Evolutionary conservation across 2,888 invertebrate species (phyloP).

Genomic region (Trissolcus japonicus): DNA sequence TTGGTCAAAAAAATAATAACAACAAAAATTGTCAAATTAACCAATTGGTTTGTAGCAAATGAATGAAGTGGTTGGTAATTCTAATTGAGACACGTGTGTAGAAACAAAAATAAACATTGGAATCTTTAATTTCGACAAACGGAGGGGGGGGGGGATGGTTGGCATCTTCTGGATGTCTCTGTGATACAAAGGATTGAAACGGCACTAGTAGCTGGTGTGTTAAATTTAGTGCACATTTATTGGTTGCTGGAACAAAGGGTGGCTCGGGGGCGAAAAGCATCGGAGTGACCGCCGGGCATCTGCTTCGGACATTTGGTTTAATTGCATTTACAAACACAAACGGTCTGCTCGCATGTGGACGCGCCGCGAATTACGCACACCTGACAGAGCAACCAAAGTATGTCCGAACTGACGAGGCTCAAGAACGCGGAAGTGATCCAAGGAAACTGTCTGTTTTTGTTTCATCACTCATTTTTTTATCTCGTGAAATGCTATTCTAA

Average conservation of each 20-base stretch:
- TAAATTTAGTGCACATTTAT: slow-evolving; percentile 69
- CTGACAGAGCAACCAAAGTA: slow-evolving; percentile 18
- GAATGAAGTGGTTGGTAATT: too few relatives aligned
- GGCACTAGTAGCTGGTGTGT: slow-evolving; percentile 41
- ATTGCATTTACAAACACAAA: slow-evolving; percentile 71
- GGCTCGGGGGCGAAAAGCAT: slow-evolving; percentile 64
- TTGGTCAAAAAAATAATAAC: too few relatives aligned
- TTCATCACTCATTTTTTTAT: background rate
- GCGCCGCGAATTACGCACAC: slow-evolving; percentile 56
- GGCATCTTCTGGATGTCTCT: slow-evolving; percentile 32
- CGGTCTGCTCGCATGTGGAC: slow-evolving; percentile 51
- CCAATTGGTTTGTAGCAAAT: too few relatives aligned
- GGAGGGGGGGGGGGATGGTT: too few relatives aligned
- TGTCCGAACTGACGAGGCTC: slow-evolving; percentile 2
- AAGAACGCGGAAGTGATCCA: too few relatives aligned
- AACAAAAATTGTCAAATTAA: too few relatives aligned
- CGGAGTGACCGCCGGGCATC: slow-evolving; percentile 70
- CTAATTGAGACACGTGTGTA: slow-evolving; percentile 29
- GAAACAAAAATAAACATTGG: slow-evolving; percentile 30
- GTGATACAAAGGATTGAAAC: slow-evolving; percentile 55
- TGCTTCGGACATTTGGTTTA: slow-evolving; percentile 72
- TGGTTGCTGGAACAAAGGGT: slow-evolving; percentile 67
- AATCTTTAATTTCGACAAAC: too few relatives aligned
- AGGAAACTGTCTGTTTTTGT: too few relatives aligned
- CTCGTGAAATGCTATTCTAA: background rate